phyloP scores from a whole-genome alignment of 2,797 vertebrate species.

The Trachurus trachurus region DNA sequence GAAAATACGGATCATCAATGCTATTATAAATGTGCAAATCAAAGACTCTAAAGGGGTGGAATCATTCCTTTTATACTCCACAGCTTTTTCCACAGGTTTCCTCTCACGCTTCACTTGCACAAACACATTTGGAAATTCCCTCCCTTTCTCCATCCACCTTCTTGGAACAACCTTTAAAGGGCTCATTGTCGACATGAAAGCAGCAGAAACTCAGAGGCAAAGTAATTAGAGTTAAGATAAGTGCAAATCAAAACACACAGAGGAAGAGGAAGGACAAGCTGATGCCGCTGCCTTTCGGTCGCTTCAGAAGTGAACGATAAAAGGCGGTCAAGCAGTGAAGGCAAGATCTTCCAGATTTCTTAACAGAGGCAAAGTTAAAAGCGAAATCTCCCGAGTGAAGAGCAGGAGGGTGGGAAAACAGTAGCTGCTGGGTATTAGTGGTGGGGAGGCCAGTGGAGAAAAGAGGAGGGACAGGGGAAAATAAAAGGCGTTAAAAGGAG shows the following conservation, averaged over 20 bases:
- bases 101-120: slow-evolving; percentile 17
- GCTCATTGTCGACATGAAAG: slow-evolving; percentile 53
- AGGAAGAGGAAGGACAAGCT: slow-evolving; percentile 45
- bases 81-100: slow-evolving; percentile 54
- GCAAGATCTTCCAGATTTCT: slow-evolving; percentile 55
- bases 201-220: slow-evolving; percentile 27
- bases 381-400: slow-evolving; percentile 30
- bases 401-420: slow-evolving; percentile 28
- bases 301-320: slow-evolving; percentile 40
- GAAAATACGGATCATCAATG: slow-evolving; percentile 9
- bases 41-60: not conserved
- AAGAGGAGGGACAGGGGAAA: slow-evolving; percentile 46
- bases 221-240: slow-evolving; percentile 53
- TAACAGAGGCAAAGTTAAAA: slow-evolving; percentile 56
- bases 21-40: not conserved
- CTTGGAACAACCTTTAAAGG: slow-evolving; percentile 62
- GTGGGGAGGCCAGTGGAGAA: slow-evolving; percentile 42
- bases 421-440: slow-evolving; percentile 46
- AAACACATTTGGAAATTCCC: slow-evolving; percentile 49
- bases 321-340: slow-evolving; percentile 28
- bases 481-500: slow-evolving; percentile 66
- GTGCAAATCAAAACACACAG: slow-evolving; percentile 50
- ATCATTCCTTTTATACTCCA: slow-evolving; percentile 36
- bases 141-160: slow-evolving; percentile 35
- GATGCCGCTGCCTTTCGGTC: slow-evolving; percentile 10